A percentile compares a stretch with the other conserved stretches of the same genome.
These are phyloP conservation scores for Gymnodraco acuticeps DNA, from an alignment of 2,797 vertebrate genomes.

Conservation along the genomic window DNA sequence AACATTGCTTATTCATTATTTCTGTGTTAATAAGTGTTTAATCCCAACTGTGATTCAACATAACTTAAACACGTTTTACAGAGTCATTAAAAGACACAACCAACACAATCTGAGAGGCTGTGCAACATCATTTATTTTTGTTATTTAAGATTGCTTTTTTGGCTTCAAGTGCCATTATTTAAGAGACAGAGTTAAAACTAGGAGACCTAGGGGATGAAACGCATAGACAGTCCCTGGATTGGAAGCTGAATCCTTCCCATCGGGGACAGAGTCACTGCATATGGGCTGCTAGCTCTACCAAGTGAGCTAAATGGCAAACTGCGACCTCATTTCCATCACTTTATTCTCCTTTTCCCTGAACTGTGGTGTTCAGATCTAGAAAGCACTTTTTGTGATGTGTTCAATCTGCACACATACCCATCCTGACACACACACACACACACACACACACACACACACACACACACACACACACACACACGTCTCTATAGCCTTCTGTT, in stretches of 20 bases:
- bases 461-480: not conserved
- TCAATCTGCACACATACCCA: not conserved
- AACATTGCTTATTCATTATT: not conserved
- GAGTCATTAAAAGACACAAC: slow-evolving; percentile 13
- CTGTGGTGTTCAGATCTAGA: slow-evolving; percentile 29
- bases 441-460: not conserved
- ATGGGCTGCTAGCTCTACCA: too few relatives aligned
- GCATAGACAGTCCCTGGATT: too few relatives aligned
- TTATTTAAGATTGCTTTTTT: too few relatives aligned
- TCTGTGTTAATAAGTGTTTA: slow-evolving; percentile 8
- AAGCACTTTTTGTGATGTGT: not conserved
- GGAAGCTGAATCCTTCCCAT: too few relatives aligned
- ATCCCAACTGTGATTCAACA: slow-evolving; percentile 5
- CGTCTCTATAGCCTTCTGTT: not conserved
- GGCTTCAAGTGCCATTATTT: too few relatives aligned
- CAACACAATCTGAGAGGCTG: slow-evolving; percentile 25
- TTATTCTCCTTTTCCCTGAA: slow-evolving; percentile 38
- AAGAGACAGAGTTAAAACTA: too few relatives aligned
- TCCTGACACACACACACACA: not conserved
- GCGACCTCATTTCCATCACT: slow-evolving; percentile 51
- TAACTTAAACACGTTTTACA: not conserved
- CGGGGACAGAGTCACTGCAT: too few relatives aligned
- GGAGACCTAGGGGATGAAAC: too few relatives aligned
- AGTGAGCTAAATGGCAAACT: too few relatives aligned
- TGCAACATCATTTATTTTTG: not conserved